These are phyloP conservation scores for Manacus vitellinus DNA, from an alignment of 2,113 vertebrate species.

Conservation along the genomic window DNA sequence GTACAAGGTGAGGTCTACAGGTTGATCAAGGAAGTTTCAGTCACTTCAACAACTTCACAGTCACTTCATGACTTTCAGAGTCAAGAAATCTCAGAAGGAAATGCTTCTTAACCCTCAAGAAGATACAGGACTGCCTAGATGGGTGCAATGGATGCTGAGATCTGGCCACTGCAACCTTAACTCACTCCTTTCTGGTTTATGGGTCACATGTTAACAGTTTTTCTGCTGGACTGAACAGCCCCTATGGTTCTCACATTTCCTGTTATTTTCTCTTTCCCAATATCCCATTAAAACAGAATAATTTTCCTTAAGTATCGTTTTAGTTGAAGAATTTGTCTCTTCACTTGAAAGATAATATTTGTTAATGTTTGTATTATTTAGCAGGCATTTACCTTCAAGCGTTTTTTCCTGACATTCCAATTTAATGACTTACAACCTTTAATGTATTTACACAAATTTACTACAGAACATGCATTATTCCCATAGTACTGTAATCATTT, in stretches of 20 bases:
- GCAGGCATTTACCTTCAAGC: background rate
- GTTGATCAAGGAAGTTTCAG: background rate
- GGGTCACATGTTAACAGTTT: rapidly evolving
- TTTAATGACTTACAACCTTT: background rate
- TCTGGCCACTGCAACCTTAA: background rate
- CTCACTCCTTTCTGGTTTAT: background rate
- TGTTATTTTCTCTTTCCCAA: background rate
- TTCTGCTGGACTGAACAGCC: background rate
- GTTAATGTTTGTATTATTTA: background rate
- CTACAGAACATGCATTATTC: background rate
- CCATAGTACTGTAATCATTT: background rate
- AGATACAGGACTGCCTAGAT: background rate
- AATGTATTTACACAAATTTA: background rate
- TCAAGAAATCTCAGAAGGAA: background rate
- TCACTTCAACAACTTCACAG: background rate
- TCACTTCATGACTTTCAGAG: too few species aligned
- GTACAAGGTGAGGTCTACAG: background rate
- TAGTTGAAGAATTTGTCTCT: background rate
- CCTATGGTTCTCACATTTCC: rapidly evolving
- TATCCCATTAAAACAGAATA: background rate
- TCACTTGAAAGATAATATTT: background rate
- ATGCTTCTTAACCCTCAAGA: background rate
- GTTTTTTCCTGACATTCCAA: background rate
- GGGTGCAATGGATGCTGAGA: background rate
- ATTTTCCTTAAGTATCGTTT: background rate